Evolutionary conservation across 1,140 invertebrate species (phyloP).

Genomic region (Drosophila trapezifrons): DNA sequence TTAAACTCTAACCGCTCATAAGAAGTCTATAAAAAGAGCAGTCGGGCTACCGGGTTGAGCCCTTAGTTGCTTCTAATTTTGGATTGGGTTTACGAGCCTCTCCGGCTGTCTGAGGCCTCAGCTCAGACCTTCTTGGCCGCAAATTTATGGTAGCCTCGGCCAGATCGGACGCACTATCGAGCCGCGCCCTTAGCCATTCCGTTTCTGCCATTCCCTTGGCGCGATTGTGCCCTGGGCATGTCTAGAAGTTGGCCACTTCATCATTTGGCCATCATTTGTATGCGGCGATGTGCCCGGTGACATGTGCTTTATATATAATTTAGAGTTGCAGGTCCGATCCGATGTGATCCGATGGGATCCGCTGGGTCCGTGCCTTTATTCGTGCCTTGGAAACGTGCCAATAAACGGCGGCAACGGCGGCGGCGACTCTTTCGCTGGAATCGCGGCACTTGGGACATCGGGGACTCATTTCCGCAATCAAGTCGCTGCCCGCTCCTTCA

Average conservation of each 20-base stretch:
- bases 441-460: constrained; percentile 41
- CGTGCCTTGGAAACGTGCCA: constrained; percentile 69
- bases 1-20: background rate
- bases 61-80: constrained; percentile 2
- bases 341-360: constrained; percentile 25
- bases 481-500: constrained; percentile 20
- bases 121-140: background rate
- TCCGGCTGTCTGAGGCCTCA: background rate
- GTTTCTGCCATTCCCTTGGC: constrained; percentile 22
- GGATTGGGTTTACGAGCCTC: background rate
- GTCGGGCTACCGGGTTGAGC: background rate
- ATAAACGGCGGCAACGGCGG: constrained; percentile 16
- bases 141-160: constrained; percentile 24
- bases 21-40: background rate
- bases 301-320: constrained; percentile 84
- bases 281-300: constrained; percentile 74
- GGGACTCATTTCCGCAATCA: constrained; percentile 71
- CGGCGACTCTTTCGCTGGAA: constrained; percentile 63
- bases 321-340: constrained; percentile 73
- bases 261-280: constrained; percentile 66
- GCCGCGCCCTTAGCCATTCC: constrained; percentile 59
- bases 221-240: constrained; percentile 70
- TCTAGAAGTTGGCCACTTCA: constrained; percentile 69
- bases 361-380: constrained; percentile 53
- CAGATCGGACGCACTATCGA: constrained; percentile 12